Conservation (phyloP, 2,113 vertebrate species). For the Riparia riparia region DNA sequence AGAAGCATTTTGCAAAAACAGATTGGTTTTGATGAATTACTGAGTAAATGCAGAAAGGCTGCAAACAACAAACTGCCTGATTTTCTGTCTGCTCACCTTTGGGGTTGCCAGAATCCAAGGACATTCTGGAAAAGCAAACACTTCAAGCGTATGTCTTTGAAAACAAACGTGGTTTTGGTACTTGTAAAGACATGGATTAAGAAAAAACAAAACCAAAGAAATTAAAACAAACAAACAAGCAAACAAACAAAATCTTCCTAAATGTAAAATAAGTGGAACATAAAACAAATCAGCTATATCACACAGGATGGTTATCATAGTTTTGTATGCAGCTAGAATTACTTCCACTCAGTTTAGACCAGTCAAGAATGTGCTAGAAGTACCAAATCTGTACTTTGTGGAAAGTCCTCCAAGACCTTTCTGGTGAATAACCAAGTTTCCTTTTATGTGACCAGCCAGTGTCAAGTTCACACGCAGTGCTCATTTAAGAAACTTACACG, state of each 20-base stretch:
- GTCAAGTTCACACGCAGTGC: background rate
- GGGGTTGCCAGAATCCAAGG: background rate
- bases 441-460: background rate
- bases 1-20: background rate
- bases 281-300: background rate
- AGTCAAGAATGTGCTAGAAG: background rate
- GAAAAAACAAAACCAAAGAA: background rate
- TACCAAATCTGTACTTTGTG: background rate
- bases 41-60: background rate
- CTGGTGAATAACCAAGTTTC: background rate
- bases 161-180: background rate
- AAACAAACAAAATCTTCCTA: background rate
- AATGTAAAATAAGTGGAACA: background rate
- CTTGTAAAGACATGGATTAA: background rate
- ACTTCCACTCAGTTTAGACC: background rate
- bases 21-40: background rate
- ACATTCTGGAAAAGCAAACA: background rate
- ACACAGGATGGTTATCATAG: background rate
- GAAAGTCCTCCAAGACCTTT: fast-evolving
- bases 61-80: background rate
- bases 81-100: background rate
- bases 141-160: background rate
- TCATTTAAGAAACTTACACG: background rate
- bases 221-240: background rate
- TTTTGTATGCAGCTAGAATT: background rate